These are phyloP conservation scores for Apamea sordens DNA, from an alignment of 2,888 invertebrate species.

Conservation along the genomic window DNA sequence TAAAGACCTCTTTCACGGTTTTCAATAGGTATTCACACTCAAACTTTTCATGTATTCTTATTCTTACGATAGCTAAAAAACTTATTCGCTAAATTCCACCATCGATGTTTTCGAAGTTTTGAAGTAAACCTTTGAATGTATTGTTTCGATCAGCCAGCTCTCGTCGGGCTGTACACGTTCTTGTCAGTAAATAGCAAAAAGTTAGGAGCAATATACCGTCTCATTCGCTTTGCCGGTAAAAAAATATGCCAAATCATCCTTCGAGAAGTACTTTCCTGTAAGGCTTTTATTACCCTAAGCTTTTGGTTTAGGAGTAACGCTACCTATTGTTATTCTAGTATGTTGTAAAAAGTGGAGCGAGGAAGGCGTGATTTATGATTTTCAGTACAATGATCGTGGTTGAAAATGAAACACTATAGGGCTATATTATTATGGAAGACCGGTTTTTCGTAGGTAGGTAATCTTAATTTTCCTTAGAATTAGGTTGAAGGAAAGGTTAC, in stretches of 20 bases:
- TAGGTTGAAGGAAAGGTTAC: background rate
- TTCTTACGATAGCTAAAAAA: conserved; percentile 24
- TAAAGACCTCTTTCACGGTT: background rate
- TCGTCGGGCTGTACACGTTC: conserved; percentile 43
- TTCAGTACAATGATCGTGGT: conserved; percentile 28
- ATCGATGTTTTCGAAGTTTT: conserved; percentile 24
- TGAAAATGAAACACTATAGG: conserved; percentile 29
- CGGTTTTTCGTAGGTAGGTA: conserved; percentile 14
- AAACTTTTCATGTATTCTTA: background rate
- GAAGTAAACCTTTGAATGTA: conserved; percentile 47
- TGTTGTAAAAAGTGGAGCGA: conserved; percentile 47
- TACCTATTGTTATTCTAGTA: conserved; percentile 56
- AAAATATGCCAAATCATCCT: conserved; percentile 62
- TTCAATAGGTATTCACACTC: background rate
- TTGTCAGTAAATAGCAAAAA: conserved; percentile 54
- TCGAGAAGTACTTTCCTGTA: conserved; percentile 53
- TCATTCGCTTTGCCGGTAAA: conserved; percentile 39
- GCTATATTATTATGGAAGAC: conserved; percentile 16
- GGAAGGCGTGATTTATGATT: conserved; percentile 51
- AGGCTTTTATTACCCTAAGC: conserved; percentile 43
- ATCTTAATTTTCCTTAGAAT: conserved; percentile 17
- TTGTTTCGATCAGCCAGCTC: conserved; percentile 46
- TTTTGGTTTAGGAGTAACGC: conserved; percentile 22
- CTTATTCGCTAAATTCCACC: conserved; percentile 30
- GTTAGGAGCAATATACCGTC: conserved; percentile 49